Evolutionary conservation across 2,113 vertebrate species (phyloP), one percentile per base, ranked within the genome.

Genomic region (Tragelaphus strepsiceros): DNA sequence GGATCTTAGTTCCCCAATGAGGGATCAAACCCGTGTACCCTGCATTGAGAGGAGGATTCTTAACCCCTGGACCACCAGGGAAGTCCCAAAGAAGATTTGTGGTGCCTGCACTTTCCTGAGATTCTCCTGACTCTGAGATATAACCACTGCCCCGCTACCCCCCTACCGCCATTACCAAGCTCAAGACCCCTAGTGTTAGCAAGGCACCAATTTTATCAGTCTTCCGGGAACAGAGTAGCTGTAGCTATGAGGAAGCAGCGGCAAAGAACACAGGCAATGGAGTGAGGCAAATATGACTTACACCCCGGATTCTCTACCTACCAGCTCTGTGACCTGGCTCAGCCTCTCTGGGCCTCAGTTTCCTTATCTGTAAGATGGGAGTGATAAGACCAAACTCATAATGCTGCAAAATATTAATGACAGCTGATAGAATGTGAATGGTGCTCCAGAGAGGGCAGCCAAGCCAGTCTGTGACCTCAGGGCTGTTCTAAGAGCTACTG

Each of bases 341-440:
- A 46, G 83, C 35, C 90, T 71, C 19, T 92, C 89, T 54, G 39
- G 43, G 74, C 58, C 53, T 96, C 46, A 39, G 11, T 39, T 80
- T 96, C 58, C 78, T 87, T 16, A 78, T 51, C 64, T 78, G 26
- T 86, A 96, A 91, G 84, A 51, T 85, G 19, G 21, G 28, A 62
- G 10, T 32, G 84, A 35, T n/a, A 54, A 35, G 58, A 43, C 24
- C 54, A 62, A 30, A 12, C 22, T 91, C 53, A 22, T 13, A 17
- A 54, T 49, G 21, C 32, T 62, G 46, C 24, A 87, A 22, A 22
- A 92, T 26, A 67, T 56, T 35, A 54, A 3, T 14, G 8, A 35
- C 2, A 51, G 53, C 26, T 91, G 43, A n/a, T 24, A 61, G 12
- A 28, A 51, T 84, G 85, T 35, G 62, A 51, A 58, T 53, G 32